These are phyloP conservation scores for Agrotis exclamationis DNA, from an alignment of 2,888 invertebrate species.

Conservation along the genomic window DNA sequence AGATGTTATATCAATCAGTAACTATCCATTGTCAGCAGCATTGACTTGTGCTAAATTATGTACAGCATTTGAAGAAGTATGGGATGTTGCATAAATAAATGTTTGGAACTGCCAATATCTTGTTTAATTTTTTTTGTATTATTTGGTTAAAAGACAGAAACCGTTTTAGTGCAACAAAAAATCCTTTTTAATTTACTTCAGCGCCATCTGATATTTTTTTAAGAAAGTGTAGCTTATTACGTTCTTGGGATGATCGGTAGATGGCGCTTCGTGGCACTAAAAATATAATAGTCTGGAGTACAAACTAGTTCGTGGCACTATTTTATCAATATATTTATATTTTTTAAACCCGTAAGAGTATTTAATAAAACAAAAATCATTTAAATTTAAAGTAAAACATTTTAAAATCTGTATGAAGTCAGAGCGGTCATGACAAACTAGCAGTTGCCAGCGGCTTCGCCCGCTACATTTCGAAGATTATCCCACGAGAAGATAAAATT, in stretches of 20 bases:
- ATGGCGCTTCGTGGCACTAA: slow-evolving; percentile 8
- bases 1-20: slow-evolving; percentile 97
- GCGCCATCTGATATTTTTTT: slow-evolving; percentile 17
- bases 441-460: no score
- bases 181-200: not conserved
- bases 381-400: no score
- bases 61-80: slow-evolving; percentile 98
- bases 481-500: no score
- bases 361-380: no score
- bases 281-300: not conserved
- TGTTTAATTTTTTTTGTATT: not conserved
- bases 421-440: no score
- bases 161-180: no score
- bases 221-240: not conserved
- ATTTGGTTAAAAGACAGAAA: no score
- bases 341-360: no score
- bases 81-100: slow-evolving; percentile 93
- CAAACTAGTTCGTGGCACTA: no score
- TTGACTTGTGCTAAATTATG: slow-evolving; percentile 98
- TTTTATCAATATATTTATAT: no score
- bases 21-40: slow-evolving; percentile 99
- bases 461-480: no score
- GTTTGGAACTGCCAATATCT: not conserved
- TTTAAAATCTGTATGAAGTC: no score
- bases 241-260: not conserved